Conservation (phyloP, 2,888 invertebrate species). For the Cryptosula pallasiana region DNA sequence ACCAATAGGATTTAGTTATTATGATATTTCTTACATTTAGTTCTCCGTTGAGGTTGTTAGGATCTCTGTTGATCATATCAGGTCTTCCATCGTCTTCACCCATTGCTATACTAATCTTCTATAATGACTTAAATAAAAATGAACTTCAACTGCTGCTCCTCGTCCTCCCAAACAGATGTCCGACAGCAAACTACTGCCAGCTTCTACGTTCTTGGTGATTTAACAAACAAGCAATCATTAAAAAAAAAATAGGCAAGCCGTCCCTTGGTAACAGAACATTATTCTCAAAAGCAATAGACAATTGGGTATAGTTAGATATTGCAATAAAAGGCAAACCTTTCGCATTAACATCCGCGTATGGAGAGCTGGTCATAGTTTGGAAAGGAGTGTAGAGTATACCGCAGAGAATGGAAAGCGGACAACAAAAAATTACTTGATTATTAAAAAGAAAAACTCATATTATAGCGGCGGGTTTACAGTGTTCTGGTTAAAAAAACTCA, state of each 20-base stretch:
- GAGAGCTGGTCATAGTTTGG: too few relatives aligned
- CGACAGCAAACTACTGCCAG: not conserved
- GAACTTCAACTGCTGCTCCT: not conserved
- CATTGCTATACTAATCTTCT: not conserved
- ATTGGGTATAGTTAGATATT: too few relatives aligned
- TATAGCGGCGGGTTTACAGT: too few relatives aligned
- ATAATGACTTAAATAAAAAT: not conserved
- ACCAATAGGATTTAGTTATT: too few relatives aligned
- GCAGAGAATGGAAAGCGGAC: too few relatives aligned
- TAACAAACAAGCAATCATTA: not conserved
- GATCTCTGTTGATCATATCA: constrained; percentile 66
- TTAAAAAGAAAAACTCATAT: too few relatives aligned
- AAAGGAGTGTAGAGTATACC: too few relatives aligned
- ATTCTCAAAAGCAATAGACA: not conserved
- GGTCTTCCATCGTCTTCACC: constrained; percentile 13
- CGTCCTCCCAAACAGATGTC: not conserved
- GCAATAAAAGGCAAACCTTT: too few relatives aligned
- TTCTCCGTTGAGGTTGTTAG: constrained; percentile 65
- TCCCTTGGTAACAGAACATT: not conserved
- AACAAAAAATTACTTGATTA: too few relatives aligned
- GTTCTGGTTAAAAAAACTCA: too few relatives aligned
- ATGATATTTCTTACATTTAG: constrained; percentile 65
- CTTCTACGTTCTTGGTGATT: not conserved
- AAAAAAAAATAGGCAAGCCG: not conserved
- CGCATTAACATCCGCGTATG: too few relatives aligned